Evolutionary conservation across 2,797 vertebrate species (phyloP).

Genomic region (Oceanodroma leucorhoa): DNA sequence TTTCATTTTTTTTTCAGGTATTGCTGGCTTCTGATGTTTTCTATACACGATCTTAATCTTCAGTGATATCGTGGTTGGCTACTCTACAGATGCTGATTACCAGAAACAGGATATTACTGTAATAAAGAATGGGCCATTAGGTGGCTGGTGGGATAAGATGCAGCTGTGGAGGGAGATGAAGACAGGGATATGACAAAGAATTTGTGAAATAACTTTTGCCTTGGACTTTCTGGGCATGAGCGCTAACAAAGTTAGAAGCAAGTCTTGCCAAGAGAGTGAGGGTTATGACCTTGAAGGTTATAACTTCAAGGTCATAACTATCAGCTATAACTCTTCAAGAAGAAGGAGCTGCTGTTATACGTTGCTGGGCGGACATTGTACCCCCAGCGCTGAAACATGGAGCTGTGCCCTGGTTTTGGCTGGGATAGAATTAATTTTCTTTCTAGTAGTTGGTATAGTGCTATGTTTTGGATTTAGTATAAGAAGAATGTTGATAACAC

Average conservation of each 20-base stretch:
- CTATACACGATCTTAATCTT: neutral
- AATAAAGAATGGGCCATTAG: neutral
- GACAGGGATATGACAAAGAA: neutral
- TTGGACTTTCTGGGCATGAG: neutral
- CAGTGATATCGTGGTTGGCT: neutral
- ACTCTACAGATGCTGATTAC: neutral
- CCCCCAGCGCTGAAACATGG: fast-evolving
- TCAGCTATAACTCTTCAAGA: neutral
- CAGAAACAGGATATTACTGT: neutral
- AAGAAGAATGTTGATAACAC: too few relatives aligned
- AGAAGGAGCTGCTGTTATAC: neutral
- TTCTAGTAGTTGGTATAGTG: too few relatives aligned
- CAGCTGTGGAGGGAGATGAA: neutral
- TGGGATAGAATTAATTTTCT: too few relatives aligned
- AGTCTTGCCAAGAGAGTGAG: neutral
- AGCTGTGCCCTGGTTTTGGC: too few relatives aligned
- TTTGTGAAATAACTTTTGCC: neutral
- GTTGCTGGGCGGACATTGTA: neutral
- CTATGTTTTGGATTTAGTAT: too few relatives aligned
- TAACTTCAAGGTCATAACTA: too few relatives aligned
- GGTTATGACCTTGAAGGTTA: neutral
- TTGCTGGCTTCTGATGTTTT: neutral
- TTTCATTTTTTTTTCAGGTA: neutral
- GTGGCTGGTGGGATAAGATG: neutral
- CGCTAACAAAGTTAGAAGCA: neutral